phyloP scores from a whole-genome alignment of 2,888 invertebrate genomes.

The Petrophora chlorosata region DNA sequence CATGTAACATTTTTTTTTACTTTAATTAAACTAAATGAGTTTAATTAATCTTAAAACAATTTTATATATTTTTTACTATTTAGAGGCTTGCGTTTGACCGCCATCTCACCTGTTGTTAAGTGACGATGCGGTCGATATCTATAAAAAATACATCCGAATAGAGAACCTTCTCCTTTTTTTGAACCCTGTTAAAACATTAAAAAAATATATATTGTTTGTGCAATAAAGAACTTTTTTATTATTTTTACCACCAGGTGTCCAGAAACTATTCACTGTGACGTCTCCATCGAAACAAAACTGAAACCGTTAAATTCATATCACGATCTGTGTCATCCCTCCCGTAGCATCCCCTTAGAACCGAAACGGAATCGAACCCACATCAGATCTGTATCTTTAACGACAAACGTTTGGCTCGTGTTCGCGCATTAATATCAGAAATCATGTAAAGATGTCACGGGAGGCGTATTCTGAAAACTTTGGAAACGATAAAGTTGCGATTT shows the following conservation, averaged over 20 bases:
- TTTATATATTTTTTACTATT: too few relatives aligned
- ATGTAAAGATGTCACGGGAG: slow-evolving; percentile 44
- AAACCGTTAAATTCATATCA: slow-evolving; percentile 53
- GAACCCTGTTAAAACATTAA: too few relatives aligned
- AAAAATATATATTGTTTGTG: too few relatives aligned
- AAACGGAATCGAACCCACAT: slow-evolving; percentile 70
- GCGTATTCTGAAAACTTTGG: slow-evolving; percentile 44
- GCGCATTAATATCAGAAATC: slow-evolving; percentile 63
- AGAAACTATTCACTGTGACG: slow-evolving; percentile 19
- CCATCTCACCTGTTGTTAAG: too few relatives aligned
- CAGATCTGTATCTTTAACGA: slow-evolving; percentile 71
- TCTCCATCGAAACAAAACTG: slow-evolving; percentile 30
- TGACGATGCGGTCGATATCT: too few relatives aligned
- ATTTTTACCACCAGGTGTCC: slow-evolving; percentile 22
- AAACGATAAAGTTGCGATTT: too few relatives aligned
- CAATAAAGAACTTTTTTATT: neutral
- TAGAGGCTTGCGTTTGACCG: too few relatives aligned
- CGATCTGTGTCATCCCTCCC: slow-evolving; percentile 37
- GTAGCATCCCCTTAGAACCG: slow-evolving; percentile 32
- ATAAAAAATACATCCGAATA: too few relatives aligned
- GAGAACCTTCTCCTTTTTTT: too few relatives aligned
- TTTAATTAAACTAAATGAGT: too few relatives aligned
- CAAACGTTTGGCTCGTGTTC: slow-evolving; percentile 57
- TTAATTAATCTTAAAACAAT: too few relatives aligned
- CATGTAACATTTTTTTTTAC: too few relatives aligned